These are phyloP conservation scores for Erythrocebus patas DNA, from an alignment of 2,113 vertebrate genomes.

Conservation along the genomic window DNA sequence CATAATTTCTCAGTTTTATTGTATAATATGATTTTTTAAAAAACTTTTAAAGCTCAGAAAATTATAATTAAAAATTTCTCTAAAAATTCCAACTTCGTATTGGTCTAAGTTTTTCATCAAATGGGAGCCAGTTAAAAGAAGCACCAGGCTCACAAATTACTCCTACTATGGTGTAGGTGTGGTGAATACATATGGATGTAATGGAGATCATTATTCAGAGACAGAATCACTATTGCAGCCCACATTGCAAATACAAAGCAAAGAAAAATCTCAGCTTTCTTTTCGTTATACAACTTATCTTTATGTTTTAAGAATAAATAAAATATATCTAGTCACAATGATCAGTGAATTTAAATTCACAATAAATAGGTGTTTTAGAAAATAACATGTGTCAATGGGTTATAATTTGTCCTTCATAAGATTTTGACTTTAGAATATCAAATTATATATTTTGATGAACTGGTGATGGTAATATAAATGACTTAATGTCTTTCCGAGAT, in stretches of 20 bases:
- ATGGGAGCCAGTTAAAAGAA: not conserved
- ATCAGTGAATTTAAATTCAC: not conserved
- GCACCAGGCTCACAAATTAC: not conserved
- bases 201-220: not conserved
- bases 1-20: not conserved
- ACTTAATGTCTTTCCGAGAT: conserved; percentile 21
- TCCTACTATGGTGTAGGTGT: not conserved
- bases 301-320: conserved; percentile 1
- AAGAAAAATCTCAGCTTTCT: not conserved
- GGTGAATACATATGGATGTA: not conserved
- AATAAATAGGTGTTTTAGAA: not conserved
- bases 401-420: not conserved
- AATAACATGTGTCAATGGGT: not conserved
- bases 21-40: not conserved
- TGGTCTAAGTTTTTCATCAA: not conserved
- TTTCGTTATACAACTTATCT: not conserved
- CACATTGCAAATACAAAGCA: not conserved
- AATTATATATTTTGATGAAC: not conserved
- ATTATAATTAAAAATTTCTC: not conserved
- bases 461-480: not conserved
- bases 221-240: not conserved
- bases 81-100: not conserved
- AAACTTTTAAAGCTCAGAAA: not conserved
- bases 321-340: not conserved
- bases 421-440: conserved; percentile 31